Evolutionary conservation across 2,888 invertebrate species (phyloP).

Genomic region (Uloborus plumipes): DNA sequence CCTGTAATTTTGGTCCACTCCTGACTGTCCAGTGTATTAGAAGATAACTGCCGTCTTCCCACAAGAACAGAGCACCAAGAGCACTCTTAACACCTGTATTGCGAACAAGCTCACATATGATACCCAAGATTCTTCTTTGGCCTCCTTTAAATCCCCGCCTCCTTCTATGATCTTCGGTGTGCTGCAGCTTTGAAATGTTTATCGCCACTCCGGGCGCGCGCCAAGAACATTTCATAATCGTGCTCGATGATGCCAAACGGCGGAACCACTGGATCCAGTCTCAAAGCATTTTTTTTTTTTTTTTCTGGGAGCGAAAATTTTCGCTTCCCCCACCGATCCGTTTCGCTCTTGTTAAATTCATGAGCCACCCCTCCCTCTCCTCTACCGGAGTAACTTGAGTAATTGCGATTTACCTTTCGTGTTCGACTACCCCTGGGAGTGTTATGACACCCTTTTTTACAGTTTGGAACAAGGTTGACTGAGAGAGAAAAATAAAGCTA

Average conservation of each 20-base stretch:
- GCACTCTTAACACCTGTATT: slow-evolving; percentile 53
- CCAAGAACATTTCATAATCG: background rate
- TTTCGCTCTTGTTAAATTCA: slow-evolving; percentile 32
- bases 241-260: background rate
- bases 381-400: slow-evolving; percentile 20
- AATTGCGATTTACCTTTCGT: slow-evolving; percentile 35
- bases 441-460: slow-evolving; percentile 63
- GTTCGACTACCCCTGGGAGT: slow-evolving; percentile 30
- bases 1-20: slow-evolving; percentile 20
- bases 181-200: slow-evolving; percentile 6
- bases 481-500: slow-evolving; percentile 31
- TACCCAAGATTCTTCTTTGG: slow-evolving; percentile 57
- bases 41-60: slow-evolving; percentile 14
- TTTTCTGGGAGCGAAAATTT: slow-evolving; percentile 9
- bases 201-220: slow-evolving; percentile 37
- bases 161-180: slow-evolving; percentile 15
- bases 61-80: slow-evolving; percentile 20
- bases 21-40: slow-evolving; percentile 22
- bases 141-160: slow-evolving; percentile 64
- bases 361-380: slow-evolving; percentile 23
- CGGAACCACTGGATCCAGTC: too few species aligned
- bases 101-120: slow-evolving; percentile 58
- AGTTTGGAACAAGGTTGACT: slow-evolving; percentile 41
- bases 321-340: slow-evolving; percentile 40
- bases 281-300: too few species aligned